These are phyloP conservation scores for Eulimnadia texana DNA, from an alignment of 1,140 invertebrate genomes.

Conservation along the genomic window DNA sequence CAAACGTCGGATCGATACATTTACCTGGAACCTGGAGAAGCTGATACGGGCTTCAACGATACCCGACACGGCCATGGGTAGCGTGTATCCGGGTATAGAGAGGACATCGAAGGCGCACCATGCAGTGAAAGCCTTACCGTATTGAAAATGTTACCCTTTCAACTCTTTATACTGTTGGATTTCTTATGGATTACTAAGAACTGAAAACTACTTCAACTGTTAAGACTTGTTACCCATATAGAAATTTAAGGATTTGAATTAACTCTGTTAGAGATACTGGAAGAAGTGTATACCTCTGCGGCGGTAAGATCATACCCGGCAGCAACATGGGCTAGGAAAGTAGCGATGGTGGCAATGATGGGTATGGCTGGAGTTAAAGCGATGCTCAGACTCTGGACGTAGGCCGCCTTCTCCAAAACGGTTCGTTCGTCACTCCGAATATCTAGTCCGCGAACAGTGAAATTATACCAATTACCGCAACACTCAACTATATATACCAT, in stretches of 20 bases:
- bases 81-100: not conserved
- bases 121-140: not conserved
- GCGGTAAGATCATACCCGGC: slow-evolving; percentile 41
- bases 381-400: slow-evolving; percentile 43
- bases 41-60: slow-evolving; percentile 23
- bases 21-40: slow-evolving; percentile 16
- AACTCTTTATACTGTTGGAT: too few species aligned
- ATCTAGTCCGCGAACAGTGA: too few species aligned
- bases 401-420: slow-evolving; percentile 40
- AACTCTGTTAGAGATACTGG: too few species aligned
- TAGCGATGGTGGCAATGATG: slow-evolving; percentile 42
- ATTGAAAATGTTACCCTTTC: too few species aligned
- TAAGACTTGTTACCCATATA: too few species aligned
- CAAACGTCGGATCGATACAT: too few species aligned
- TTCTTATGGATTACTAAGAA: too few species aligned
- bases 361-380: slow-evolving; percentile 45
- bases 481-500: too few species aligned
- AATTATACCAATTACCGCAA: too few species aligned
- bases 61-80: slow-evolving; percentile 19
- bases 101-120: slow-evolving; percentile 7
- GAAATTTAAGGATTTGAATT: not conserved
- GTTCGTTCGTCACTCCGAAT: slow-evolving; percentile 38
- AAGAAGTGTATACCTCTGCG: slow-evolving; percentile 39
- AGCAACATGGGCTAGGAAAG: slow-evolving; percentile 45
- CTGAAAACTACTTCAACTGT: too few species aligned